Conservation (phyloP, 2,113 vertebrate species). For the Oxyruncus cristatus region DNA sequence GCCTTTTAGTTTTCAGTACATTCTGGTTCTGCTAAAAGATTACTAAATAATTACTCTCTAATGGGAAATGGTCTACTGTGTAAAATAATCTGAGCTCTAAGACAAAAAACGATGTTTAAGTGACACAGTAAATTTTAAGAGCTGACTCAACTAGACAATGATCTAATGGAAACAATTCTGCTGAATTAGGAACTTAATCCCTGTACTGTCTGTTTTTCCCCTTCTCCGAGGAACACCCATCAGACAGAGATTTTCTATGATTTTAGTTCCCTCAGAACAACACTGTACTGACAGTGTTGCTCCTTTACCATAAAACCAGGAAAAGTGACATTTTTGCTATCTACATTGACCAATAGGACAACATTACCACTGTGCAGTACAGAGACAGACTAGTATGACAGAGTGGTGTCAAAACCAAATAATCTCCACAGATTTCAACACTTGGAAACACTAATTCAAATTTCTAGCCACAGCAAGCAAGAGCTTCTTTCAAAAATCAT, state of each 20-base stretch:
- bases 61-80: not conserved
- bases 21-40: not conserved
- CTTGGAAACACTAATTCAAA: not conserved
- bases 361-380: not conserved
- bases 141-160: not conserved
- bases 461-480: not conserved
- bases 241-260: not conserved
- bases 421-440: not conserved
- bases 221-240: not conserved
- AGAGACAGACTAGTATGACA: not conserved
- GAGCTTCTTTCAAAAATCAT: not conserved
- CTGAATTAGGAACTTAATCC: not conserved
- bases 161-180: not conserved
- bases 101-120: not conserved
- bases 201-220: not conserved
- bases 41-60: not conserved
- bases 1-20: not conserved
- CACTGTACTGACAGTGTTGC: not conserved
- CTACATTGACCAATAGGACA: not conserved
- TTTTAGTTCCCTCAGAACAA: not conserved
- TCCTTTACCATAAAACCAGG: not conserved
- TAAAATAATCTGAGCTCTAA: not conserved
- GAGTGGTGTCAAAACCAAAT: not conserved
- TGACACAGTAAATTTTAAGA: not conserved
- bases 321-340: not conserved